A percentile compares a stretch with the other conserved stretches of the same genome.
These are phyloP conservation scores for Ichneumoninae sp. DNA, from an alignment of 2,888 invertebrate genomes.

Conservation along the genomic window DNA sequence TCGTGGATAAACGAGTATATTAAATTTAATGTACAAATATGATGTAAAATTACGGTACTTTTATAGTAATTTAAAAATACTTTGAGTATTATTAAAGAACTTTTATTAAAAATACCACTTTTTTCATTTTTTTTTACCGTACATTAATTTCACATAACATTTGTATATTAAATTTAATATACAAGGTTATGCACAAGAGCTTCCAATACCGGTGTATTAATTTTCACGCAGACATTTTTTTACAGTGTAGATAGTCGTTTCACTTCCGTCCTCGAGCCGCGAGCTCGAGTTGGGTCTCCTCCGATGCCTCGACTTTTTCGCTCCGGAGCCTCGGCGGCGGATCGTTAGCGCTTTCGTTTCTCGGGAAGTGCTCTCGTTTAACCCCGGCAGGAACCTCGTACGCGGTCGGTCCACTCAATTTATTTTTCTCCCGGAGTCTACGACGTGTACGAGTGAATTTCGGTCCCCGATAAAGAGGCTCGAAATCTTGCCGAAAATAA, in stretches of 20 bases:
- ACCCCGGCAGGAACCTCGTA: slow-evolving; percentile 50
- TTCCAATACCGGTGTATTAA: too few relatives aligned
- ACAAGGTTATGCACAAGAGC: too few relatives aligned
- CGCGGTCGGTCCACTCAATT: slow-evolving; percentile 1
- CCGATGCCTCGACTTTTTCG: background rate
- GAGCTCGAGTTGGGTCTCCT: background rate
- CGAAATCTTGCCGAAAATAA: slow-evolving; percentile 25
- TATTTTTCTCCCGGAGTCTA: background rate
- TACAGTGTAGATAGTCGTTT: slow-evolving; percentile 3
- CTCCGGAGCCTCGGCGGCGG: slow-evolving; percentile 7
- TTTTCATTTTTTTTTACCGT: too few relatives aligned
- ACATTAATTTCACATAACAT: too few relatives aligned
- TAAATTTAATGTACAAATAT: too few relatives aligned
- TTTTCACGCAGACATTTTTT: too few relatives aligned
- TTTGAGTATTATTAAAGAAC: too few relatives aligned
- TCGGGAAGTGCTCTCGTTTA: slow-evolving; percentile 64
- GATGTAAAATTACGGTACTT: too few relatives aligned
- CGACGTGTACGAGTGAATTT: background rate
- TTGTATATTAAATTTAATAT: too few relatives aligned
- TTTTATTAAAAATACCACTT: too few relatives aligned
- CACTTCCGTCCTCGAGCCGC: slow-evolving; percentile 33
- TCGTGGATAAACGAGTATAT: too few relatives aligned
- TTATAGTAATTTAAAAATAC: too few relatives aligned
- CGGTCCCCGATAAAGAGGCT: background rate
- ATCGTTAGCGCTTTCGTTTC: slow-evolving; percentile 65